These are phyloP conservation scores for Arctocebus calabarensis DNA, from an alignment of 2,797 vertebrate species.

Conservation along the genomic window DNA sequence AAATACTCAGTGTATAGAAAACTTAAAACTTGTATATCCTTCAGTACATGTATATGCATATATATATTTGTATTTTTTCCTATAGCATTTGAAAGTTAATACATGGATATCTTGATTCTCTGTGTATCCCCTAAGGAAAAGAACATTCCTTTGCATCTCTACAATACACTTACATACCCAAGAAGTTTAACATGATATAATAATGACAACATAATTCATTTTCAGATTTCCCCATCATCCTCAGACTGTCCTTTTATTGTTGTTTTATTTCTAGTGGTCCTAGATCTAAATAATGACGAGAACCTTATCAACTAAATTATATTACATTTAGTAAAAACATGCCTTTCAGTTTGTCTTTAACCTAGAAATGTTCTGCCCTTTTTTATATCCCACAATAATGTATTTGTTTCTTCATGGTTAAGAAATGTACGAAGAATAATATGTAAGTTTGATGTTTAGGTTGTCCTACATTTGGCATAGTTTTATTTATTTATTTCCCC, in stretches of 20 bases:
- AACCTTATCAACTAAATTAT: neutral
- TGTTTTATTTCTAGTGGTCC: constrained; percentile 32
- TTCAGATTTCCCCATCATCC: neutral
- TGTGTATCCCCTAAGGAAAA: neutral
- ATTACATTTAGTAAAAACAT: neutral
- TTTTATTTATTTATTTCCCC: neutral
- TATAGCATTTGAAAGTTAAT: constrained; percentile 48
- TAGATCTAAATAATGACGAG: neutral
- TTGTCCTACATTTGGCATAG: neutral
- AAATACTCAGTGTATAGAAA: neutral
- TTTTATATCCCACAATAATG: neutral
- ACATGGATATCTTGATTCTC: neutral
- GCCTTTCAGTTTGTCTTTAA: constrained; percentile 49
- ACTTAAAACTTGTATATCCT: neutral
- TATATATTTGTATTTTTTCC: neutral
- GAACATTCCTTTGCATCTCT: neutral
- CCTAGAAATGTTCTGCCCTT: neutral
- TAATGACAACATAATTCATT: neutral
- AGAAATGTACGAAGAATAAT: neutral
- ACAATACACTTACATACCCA: neutral
- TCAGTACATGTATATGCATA: neutral
- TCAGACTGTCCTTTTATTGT: neutral
- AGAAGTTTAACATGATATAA: neutral
- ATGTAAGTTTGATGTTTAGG: neutral
- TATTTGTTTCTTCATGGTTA: constrained; percentile 57